Evolutionary conservation across 2,113 vertebrate species (phyloP).

Genomic region (Turnix velox): DNA sequence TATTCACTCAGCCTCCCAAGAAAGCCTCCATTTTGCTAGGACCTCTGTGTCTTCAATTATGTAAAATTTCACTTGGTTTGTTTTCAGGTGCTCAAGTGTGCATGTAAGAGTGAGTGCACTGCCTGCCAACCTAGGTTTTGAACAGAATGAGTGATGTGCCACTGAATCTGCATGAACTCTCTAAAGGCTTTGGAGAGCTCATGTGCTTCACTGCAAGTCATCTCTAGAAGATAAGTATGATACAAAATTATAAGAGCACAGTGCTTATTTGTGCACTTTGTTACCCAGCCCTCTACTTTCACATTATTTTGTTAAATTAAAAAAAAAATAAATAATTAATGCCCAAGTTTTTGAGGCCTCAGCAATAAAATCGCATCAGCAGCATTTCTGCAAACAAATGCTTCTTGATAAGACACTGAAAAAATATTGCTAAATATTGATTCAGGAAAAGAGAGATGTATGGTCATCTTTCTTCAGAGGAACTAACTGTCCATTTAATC

Average conservation of each 20-base stretch:
- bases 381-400: not conserved
- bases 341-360: not conserved
- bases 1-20: not conserved
- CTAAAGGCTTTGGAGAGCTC: not conserved
- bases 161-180: accelerated
- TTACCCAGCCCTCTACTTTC: not conserved
- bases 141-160: not conserved
- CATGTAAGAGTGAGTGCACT: not conserved
- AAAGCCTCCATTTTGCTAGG: not conserved
- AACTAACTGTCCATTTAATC: not conserved
- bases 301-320: not conserved
- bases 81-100: not conserved
- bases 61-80: not conserved
- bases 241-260: not conserved
- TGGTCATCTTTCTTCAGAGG: not conserved
- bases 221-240: not conserved
- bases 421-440: not conserved
- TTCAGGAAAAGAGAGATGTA: not conserved
- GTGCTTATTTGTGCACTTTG: not conserved
- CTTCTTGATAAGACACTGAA: not conserved
- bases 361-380: not conserved
- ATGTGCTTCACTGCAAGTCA: accelerated
- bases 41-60: not conserved
- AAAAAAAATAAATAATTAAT: not conserved
- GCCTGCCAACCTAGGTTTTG: not conserved